Conservation (phyloP, 2,113 vertebrate species). For the Hippocampus mohnikei region DNA sequence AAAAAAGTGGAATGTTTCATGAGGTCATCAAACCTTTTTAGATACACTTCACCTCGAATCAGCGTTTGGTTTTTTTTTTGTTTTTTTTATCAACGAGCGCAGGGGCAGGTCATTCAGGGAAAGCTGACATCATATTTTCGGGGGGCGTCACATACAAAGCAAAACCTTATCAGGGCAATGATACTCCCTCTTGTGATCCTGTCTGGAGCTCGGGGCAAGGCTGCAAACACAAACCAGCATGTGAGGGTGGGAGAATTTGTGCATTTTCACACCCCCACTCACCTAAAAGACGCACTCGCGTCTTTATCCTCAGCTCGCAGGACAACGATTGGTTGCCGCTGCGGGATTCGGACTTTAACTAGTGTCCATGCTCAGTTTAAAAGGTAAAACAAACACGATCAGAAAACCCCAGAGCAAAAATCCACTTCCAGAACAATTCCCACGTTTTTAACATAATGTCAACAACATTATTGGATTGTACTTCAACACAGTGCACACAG, state of each 20-base stretch:
- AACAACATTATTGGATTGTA: too few relatives aligned
- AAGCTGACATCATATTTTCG: conserved; percentile 11
- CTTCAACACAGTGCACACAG: too few relatives aligned
- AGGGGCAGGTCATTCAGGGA: background rate
- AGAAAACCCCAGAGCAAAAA: too few relatives aligned
- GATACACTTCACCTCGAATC: conserved; percentile 12
- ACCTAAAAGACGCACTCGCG: background rate
- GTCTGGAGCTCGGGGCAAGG: background rate
- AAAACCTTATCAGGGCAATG: background rate
- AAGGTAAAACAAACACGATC: too few relatives aligned
- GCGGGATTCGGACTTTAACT: too few relatives aligned
- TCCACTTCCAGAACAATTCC: too few relatives aligned
- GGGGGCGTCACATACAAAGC: background rate
- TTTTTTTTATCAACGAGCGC: conserved; percentile 1
- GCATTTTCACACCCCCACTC: background rate
- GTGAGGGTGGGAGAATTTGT: background rate
- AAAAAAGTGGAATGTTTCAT: conserved; percentile 7
- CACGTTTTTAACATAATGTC: too few relatives aligned
- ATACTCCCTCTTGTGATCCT: background rate
- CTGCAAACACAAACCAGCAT: background rate
- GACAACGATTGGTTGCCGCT: too few relatives aligned
- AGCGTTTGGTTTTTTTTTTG: too few relatives aligned
- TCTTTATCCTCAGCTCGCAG: too few relatives aligned
- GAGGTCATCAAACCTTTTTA: background rate
- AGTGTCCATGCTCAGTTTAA: too few relatives aligned